These are phyloP conservation scores for Rhombomys opimus DNA, from an alignment of 2,113 vertebrate genomes.

Conservation along the genomic window DNA sequence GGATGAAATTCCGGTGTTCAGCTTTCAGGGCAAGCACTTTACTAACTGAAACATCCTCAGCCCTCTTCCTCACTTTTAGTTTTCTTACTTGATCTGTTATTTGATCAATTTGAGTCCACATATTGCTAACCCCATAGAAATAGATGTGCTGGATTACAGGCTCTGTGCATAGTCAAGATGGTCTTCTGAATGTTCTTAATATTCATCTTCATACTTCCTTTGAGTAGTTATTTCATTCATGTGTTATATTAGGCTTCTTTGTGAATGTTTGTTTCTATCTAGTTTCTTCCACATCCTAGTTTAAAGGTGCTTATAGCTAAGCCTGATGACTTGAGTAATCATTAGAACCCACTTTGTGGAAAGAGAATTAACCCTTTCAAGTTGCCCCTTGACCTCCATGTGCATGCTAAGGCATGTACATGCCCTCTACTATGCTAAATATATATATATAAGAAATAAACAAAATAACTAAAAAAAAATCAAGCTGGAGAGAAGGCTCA, in stretches of 20 bases:
- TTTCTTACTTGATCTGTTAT: background rate
- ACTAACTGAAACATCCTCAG: too few relatives aligned
- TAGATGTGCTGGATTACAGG: background rate
- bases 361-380: background rate
- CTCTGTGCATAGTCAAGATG: background rate
- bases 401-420: background rate
- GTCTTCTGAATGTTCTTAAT: background rate
- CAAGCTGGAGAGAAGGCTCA: background rate
- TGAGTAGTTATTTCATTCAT: rapidly evolving
- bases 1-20: background rate
- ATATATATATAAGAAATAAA: background rate
- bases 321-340: background rate
- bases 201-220: background rate
- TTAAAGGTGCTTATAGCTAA: background rate
- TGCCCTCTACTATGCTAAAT: background rate
- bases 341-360: background rate
- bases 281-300: background rate
- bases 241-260: background rate
- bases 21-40: background rate
- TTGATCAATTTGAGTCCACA: background rate
- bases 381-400: background rate
- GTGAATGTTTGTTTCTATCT: background rate
- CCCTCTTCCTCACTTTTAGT: background rate
- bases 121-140: background rate
- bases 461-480: background rate